Conservation (phyloP, 2,797 vertebrate species). For the Coranthus polyacanthus region DNA sequence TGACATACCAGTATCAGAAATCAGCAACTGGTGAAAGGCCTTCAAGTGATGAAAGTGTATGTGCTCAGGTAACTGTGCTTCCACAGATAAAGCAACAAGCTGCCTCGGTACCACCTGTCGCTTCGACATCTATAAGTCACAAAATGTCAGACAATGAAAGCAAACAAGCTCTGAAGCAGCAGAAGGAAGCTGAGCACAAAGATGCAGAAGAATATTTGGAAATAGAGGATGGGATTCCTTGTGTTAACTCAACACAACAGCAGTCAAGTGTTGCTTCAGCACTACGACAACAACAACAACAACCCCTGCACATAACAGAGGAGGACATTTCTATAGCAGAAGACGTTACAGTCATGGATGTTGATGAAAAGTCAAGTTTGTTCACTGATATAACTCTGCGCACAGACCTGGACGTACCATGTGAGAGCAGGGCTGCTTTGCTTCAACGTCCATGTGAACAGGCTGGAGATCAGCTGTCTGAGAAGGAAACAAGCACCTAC, state of each 20-base stretch:
- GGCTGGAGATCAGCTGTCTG: conserved; percentile 47
- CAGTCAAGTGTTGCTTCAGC: conserved; percentile 17
- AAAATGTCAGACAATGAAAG: conserved; percentile 73
- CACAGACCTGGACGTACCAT: conserved; percentile 4
- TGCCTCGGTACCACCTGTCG: conserved; percentile 14
- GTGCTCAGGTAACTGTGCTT: conserved; percentile 20
- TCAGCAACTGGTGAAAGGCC: conserved; percentile 21
- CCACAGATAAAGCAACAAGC: conserved; percentile 50
- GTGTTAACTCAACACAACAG: neutral
- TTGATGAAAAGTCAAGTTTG: conserved; percentile 38
- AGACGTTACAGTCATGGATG: conserved; percentile 24
- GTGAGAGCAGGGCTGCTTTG: conserved; percentile 35
- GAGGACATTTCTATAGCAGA: conserved; percentile 14
- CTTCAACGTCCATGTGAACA: conserved; percentile 44
- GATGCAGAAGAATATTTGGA: conserved; percentile 11
- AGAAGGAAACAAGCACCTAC: conserved; percentile 58
- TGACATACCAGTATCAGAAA: conserved; percentile 18
- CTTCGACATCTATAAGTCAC: conserved; percentile 76
- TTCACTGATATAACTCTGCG: conserved; percentile 27
- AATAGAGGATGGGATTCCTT: conserved; percentile 33
- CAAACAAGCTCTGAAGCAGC: conserved; percentile 42
- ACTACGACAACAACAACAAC: conserved; percentile 4
- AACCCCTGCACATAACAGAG: conserved; percentile 3
- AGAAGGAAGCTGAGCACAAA: conserved; percentile 22
- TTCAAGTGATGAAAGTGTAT: conserved; percentile 49